Base-by-base conservation (phyloP, 2,888 invertebrate species). In the Spisula solida region DNA sequence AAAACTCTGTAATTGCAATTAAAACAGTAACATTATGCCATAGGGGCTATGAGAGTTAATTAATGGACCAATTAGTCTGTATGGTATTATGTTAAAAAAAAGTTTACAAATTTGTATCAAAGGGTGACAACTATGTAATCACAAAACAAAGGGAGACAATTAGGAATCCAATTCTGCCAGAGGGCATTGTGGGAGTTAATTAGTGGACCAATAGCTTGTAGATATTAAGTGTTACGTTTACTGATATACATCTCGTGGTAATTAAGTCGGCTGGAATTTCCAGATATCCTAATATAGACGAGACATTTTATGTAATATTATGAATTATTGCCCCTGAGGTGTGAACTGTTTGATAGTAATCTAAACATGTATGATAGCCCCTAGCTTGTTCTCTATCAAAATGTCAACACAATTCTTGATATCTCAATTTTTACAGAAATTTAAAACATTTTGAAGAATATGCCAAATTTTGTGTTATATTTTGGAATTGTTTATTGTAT, bases 221-320 rank as follows among this genome's bases (percentile, higher is more conserved):
- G 75, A 75, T 75, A 34, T 31, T n/a, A 75, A 34, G 75, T 75
- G 75, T 75, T 75, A 75, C 16, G 31, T 75, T 75, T 75, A 75
- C 75, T 75, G 75, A 75, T 75, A 75, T 31, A 75, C 14, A 75
- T 75, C 75, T 75, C 31, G 31, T 75, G 25, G 75, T 75, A 75
- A 75, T 75, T 75, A 75, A 31, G 75, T 34, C 31, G 75, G 34
- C 34, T 34, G 75, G 75, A 34, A 75, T 31, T 25, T 75, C 25
- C 75, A 29, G 2, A 34, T 14, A 10, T 31, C 34, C 34, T 34
- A 84, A 18, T 51, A n/a, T 31, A 55, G 78, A 51, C 78, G 48
- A 84, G 84, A 84, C 84, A 51, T 6, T 75, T 78, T 82, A 75
- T 31, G 48, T 78, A 84, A 84, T 75, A 60, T 85, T 85, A 85